Evolutionary conservation across 2,888 invertebrate genomes (phyloP).

Genomic region (Drosophila quasianomalipes): DNA sequence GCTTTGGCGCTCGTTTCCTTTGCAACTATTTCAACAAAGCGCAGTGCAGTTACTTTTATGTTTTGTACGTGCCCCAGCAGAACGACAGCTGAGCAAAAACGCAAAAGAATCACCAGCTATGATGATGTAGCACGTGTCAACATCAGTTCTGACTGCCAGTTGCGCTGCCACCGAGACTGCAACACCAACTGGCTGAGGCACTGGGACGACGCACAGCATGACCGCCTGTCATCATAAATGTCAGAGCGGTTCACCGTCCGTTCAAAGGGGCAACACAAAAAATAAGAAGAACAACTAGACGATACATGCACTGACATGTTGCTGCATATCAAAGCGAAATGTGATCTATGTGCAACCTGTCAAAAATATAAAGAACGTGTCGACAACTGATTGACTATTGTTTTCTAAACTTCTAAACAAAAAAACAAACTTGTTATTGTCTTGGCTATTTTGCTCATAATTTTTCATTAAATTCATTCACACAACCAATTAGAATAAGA

Average conservation of each 20-base stretch:
- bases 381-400: slow-evolving; percentile 17
- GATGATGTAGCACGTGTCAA: slow-evolving; percentile 81
- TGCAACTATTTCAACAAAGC: slow-evolving; percentile 80
- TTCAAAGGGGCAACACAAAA: slow-evolving; percentile 11
- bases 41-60: slow-evolving; percentile 80
- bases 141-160: slow-evolving; percentile 61
- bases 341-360: background rate
- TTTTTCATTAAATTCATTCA: background rate
- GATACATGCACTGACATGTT: slow-evolving; percentile 42
- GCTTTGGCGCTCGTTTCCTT: slow-evolving; percentile 70
- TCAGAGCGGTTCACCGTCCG: slow-evolving; percentile 44
- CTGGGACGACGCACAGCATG: slow-evolving; percentile 49
- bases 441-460: too few species aligned
- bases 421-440: background rate
- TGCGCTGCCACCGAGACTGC: background rate
- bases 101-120: slow-evolving; percentile 68
- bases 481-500: too few species aligned
- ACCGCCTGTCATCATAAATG: slow-evolving; percentile 78
- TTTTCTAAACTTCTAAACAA: background rate
- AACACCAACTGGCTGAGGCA: slow-evolving; percentile 11
- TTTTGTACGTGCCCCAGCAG: slow-evolving; percentile 73
- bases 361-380: background rate
- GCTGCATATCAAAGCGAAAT: slow-evolving; percentile 47
- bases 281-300: slow-evolving; percentile 20
- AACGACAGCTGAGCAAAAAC: slow-evolving; percentile 61